Conservation (phyloP, 2,113 vertebrate genomes). For the Xenopus tropicalis region DNA sequence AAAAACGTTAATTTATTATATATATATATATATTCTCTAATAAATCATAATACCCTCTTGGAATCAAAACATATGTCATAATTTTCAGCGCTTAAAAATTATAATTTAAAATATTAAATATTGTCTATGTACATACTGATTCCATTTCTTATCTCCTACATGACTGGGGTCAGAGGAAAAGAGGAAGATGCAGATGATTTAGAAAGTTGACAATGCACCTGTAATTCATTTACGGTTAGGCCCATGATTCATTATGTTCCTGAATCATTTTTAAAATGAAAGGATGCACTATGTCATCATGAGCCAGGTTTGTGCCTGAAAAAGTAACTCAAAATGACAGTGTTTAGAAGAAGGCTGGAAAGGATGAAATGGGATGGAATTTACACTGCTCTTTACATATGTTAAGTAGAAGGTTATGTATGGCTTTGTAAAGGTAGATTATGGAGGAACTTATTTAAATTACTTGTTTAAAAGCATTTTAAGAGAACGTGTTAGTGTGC, state of each 20-base stretch:
- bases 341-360: conserved; percentile 72
- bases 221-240: conserved; percentile 69
- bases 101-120: conserved; percentile 77
- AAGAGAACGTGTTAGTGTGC: conserved; percentile 90
- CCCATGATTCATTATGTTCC: conserved; percentile 60
- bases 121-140: conserved; percentile 71
- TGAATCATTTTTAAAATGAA: conserved; percentile 51
- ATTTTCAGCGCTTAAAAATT: conserved; percentile 77
- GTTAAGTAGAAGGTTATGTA: conserved; percentile 79
- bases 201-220: conserved; percentile 62
- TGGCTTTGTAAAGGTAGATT: conserved; percentile 95
- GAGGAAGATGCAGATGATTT: conserved; percentile 60
- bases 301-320: conserved; percentile 74
- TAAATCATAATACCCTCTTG: conserved; percentile 69
- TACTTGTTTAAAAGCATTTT: conserved; percentile 87
- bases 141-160: conserved; percentile 60
- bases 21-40: conserved; percentile 66
- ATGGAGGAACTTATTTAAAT: conserved; percentile 74
- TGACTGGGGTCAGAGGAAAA: conserved; percentile 57
- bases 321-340: conserved; percentile 95
- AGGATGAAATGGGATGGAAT: conserved; percentile 39
- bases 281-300: conserved; percentile 57
- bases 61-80: conserved; percentile 71
- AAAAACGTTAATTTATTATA: conserved; percentile 73
- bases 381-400: conserved; percentile 77